phyloP scores from a whole-genome alignment of 2,888 invertebrate genomes.

The Seira musarum region DNA sequence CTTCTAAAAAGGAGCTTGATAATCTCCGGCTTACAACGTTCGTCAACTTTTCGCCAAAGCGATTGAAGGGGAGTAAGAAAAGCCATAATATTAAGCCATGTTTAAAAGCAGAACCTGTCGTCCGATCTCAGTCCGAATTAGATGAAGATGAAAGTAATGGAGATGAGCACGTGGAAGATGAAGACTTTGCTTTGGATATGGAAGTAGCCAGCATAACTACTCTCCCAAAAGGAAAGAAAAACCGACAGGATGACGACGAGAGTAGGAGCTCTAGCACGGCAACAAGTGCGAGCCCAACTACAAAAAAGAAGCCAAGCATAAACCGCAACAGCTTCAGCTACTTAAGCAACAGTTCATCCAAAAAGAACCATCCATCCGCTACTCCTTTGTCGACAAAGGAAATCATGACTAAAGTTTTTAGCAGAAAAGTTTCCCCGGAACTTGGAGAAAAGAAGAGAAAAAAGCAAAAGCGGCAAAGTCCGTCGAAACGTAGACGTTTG shows the following conservation, averaged over 20 bases:
- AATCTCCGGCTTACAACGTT: slow-evolving; percentile 54
- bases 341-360: not conserved
- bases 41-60: slow-evolving; percentile 61
- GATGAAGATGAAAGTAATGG: slow-evolving; percentile 48
- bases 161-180: slow-evolving; percentile 44
- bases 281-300: slow-evolving; percentile 29
- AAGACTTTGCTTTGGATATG: slow-evolving; percentile 43
- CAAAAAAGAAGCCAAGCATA: slow-evolving; percentile 35
- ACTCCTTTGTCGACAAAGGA: slow-evolving; percentile 35
- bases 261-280: slow-evolving; percentile 17
- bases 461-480: not conserved
- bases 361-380: not conserved
- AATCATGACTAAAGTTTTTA: slow-evolving; percentile 58
- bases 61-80: not conserved
- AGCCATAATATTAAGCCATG: slow-evolving; percentile 63
- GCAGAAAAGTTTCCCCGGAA: slow-evolving; percentile 52
- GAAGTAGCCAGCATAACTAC: slow-evolving; percentile 53
- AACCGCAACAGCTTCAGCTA: slow-evolving; percentile 46
- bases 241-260: not conserved
- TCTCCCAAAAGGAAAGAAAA: slow-evolving; percentile 8
- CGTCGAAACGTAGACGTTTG: not conserved
- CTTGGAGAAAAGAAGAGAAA: slow-evolving; percentile 13
- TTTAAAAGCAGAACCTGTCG: slow-evolving; percentile 67
- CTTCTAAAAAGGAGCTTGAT: slow-evolving; percentile 22
- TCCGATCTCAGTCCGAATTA: slow-evolving; percentile 41